Evolutionary conservation across 1,140 invertebrate genomes (phyloP), one percentile per base, ranked within the genome.

Genomic region (Trachymyrmex cornetzi): DNA sequence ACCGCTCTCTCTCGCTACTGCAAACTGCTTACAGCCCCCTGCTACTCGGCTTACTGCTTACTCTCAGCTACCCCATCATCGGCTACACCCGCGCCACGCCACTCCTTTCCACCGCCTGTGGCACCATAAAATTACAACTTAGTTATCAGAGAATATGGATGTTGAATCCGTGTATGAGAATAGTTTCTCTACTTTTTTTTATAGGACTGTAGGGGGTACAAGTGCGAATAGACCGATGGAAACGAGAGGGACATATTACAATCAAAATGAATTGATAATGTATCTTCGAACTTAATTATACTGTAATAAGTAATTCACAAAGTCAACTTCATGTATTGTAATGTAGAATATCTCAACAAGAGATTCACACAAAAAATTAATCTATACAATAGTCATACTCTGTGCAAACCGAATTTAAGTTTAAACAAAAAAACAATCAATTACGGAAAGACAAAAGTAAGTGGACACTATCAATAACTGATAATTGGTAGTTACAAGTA

Each of bases 51-150:
- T 94, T 92, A 93, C 95, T 93, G 94, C 94, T 94, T 95, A 95
- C 94, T 93, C 93, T 94, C 94, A 92, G 94, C 94, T 95, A 95
- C 94, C 91, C 94, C 94, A 94, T 94, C 93, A 94, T 94, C 94
- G 90, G 94, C 94, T 94, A 94, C 94, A 94, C 92, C 94, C 77
- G 66, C 94, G 93, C 93, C 93, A 92, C 93, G 92, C 93, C 94
- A 94, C 94, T 93, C 94, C 94, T 94, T 94, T 93, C 93, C 94
- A 94, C 95, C 95, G 95, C 95, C 95, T 95, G 94, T 95, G 94
- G 95, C 95, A 95, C 95, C 95, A 95, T 94, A 95, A 95, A 95
- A 95, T 95, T 89, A 95, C 89, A 95, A 94, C 94, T 95, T 95
- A 95, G 93, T 94, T 94, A 93, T 87, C 88, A 92, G 67, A 61